Percentiles rank a stretch among this genome's conserved stretches.
Evolutionary conservation across 1,140 invertebrate genomes (phyloP).

Genomic region (Aphaenogaster rudis): DNA sequence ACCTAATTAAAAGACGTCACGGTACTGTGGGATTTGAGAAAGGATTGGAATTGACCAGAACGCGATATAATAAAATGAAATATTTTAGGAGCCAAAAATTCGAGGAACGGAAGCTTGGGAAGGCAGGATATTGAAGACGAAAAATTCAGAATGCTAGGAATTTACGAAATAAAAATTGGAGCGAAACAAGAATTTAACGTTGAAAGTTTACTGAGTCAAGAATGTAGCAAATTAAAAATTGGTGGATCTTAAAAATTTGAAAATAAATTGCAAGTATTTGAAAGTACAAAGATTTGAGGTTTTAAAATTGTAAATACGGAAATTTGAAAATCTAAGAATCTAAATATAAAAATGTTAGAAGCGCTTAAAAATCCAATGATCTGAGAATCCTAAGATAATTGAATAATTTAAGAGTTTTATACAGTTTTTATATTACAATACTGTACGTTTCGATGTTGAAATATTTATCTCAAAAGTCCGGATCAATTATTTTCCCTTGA

Average conservation of each 20-base stretch:
- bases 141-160: constrained; percentile 37
- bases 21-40: background rate
- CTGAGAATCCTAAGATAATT: background rate
- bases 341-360: background rate
- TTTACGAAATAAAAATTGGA: constrained; percentile 23
- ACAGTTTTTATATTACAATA: background rate
- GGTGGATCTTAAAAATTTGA: background rate
- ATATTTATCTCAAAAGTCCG: background rate
- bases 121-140: background rate
- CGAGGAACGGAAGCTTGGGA: background rate
- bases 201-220: background rate
- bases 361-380: background rate
- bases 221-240: constrained; percentile 32
- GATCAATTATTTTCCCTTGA: background rate
- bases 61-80: constrained; percentile 18
- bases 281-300: background rate
- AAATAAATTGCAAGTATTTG: background rate
- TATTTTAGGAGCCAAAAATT: constrained; percentile 13
- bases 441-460: background rate
- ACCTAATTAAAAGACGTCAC: constrained; percentile 18
- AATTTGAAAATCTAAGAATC: background rate
- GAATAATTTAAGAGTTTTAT: background rate
- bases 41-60: background rate
- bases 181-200: background rate
- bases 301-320: background rate